Percentiles rank a stretch among this genome's conserved stretches.
These are phyloP conservation scores for Mystacides longicornis DNA, from an alignment of 2,888 invertebrate species.

Conservation along the genomic window DNA sequence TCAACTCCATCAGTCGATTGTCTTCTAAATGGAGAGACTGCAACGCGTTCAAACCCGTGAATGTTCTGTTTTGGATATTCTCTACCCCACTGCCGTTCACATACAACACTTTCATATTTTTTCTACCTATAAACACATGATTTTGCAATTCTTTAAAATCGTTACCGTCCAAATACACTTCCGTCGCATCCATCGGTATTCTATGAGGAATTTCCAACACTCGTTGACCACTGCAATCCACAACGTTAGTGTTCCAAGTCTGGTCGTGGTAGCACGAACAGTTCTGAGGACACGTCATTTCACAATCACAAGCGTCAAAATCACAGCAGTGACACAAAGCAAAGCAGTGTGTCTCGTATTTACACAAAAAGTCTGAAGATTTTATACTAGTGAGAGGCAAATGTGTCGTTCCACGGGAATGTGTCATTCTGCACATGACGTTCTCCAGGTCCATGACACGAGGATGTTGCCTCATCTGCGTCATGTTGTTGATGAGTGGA, in stretches of 20 bases:
- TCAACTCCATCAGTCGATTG: conserved; percentile 70
- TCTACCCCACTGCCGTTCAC: conserved; percentile 81
- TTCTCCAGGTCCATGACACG: conserved; percentile 83
- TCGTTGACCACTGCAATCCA: conserved; percentile 79
- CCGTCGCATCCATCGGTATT: conserved; percentile 91
- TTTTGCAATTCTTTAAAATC: conserved; percentile 75
- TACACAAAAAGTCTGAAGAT: conserved; percentile 82
- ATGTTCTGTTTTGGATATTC: conserved; percentile 83
- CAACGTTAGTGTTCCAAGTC: conserved; percentile 87
- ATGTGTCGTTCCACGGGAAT: conserved; percentile 72
- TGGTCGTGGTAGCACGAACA: conserved; percentile 94
- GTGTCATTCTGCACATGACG: conserved; percentile 81
- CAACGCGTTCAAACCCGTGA: conserved; percentile 73
- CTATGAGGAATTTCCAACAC: conserved; percentile 72
- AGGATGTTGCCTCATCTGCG: conserved; percentile 74
- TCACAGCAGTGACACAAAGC: conserved; percentile 94
- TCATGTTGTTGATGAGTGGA: conserved; percentile 81
- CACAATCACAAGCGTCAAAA: conserved; percentile 93
- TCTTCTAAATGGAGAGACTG: conserved; percentile 78
- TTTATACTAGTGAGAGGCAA: conserved; percentile 69
- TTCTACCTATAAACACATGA: conserved; percentile 83
- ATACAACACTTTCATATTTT: conserved; percentile 78
- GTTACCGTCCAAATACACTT: conserved; percentile 88
- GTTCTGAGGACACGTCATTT: conserved; percentile 91
- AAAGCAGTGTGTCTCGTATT: conserved; percentile 89